Base-by-base conservation (phyloP, 2,113 vertebrate genomes). In the Pomatostomus ruficeps region DNA sequence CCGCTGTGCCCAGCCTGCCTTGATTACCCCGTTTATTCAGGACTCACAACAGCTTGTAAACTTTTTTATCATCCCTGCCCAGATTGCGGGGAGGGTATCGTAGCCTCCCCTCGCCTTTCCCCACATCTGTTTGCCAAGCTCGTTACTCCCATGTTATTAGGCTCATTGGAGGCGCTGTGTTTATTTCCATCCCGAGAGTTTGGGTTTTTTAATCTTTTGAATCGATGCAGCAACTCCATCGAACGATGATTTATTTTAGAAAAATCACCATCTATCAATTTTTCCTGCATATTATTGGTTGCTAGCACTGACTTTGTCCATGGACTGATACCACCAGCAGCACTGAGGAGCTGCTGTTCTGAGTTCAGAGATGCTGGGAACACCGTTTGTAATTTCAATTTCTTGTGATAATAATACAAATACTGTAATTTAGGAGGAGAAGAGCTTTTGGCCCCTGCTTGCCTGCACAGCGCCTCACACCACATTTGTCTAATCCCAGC, bases 51-150 rank as follows among this genome's bases (percentile, higher is more conserved):
- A 98, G 97, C 97, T 98, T 98, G 97, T 98, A 98, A 98, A 98
- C 96, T 96, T 96, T 95, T 98, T 97, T 97, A 97, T 98, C 97
- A 94, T 98, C 79, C 97, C 97, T 96, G 63, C 96, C 97, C 97
- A 97, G 97, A 97, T 98, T 98, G 96, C 28, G 52, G 89, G 87
- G 95, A 90, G 97, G 52, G 92, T 65, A 67, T 85, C 92, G 95
- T 67, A 97, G 96, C 95, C 83, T 88, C 89, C 54, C 72, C 93
- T 95, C 87, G 95, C 81, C 67, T 87, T 93, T 95, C 76, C 90
- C 97, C 97, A 98, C 98, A 98, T 98, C 97, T 98, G 98, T 97
- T 98, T 98, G 97, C 96, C 97, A 98, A 97, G 91, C 96, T 98
- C 97, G 91, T 98, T 98, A 97, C 96, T 98, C 97, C 96, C 97